Evolutionary conservation across 2,113 vertebrate genomes (phyloP).

Genomic region (Apodemus speciosus): DNA sequence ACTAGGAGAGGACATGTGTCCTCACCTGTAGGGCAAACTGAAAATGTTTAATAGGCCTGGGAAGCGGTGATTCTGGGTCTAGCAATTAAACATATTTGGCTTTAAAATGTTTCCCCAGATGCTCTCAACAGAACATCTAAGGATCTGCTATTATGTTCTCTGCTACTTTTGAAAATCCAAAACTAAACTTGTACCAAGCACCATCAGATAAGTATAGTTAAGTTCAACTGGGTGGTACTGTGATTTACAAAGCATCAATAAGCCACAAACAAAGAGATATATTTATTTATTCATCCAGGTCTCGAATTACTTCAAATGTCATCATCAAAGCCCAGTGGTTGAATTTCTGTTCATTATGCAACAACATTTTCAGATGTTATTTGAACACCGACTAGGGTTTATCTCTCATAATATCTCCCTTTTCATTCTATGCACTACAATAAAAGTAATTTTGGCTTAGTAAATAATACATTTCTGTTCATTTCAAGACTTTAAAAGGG

Average conservation of each 20-base stretch:
- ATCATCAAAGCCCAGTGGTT: neutral
- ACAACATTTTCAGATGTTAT: conserved; percentile 12
- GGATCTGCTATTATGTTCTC: neutral
- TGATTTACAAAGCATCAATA: neutral
- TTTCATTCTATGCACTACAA: neutral
- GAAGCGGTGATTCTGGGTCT: neutral
- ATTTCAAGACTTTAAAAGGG: conserved; percentile 38
- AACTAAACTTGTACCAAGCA: neutral
- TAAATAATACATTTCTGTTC: conserved; percentile 46
- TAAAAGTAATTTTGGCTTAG: neutral
- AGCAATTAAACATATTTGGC: neutral
- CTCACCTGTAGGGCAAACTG: neutral
- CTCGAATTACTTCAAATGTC: conserved; percentile 30
- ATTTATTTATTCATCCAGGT: neutral
- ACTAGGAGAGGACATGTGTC: neutral
- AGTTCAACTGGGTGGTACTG: neutral
- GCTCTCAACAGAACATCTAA: neutral
- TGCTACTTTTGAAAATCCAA: neutral
- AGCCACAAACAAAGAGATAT: neutral
- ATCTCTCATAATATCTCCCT: conserved; percentile 25
- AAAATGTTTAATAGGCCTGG: neutral
- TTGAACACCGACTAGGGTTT: neutral
- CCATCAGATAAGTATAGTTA: neutral
- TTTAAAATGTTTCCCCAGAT: neutral
- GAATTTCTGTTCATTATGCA: neutral